These are phyloP conservation scores for Nasonia oneida DNA, from an alignment of 2,888 invertebrate genomes.

Conservation along the genomic window DNA sequence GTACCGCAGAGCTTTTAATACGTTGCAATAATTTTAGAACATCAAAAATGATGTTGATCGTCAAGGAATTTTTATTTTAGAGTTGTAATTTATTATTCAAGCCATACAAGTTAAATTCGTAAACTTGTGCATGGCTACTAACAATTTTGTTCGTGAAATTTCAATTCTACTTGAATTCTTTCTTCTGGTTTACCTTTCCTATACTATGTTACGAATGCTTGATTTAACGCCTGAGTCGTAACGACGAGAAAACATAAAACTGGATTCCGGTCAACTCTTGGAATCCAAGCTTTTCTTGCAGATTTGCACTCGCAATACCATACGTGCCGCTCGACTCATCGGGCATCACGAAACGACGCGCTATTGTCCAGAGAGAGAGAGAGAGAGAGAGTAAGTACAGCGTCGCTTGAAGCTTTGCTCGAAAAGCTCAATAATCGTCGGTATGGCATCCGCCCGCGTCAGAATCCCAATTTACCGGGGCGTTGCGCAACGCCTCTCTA, in stretches of 20 bases:
- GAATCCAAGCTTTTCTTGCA: not conserved
- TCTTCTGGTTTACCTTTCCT: no score
- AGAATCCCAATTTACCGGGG: conserved; percentile 73
- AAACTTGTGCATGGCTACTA: no score
- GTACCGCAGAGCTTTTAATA: not conserved
- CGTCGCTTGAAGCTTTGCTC: conserved; percentile 55
- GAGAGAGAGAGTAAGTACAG: not conserved
- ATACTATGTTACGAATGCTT: no score
- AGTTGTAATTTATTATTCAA: no score
- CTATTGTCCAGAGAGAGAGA: not conserved
- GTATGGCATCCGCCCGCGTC: conserved; percentile 74
- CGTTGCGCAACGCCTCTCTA: conserved; percentile 72
- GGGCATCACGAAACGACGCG: not conserved
- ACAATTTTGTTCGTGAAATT: no score
- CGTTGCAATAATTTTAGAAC: not conserved
- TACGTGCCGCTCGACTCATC: not conserved
- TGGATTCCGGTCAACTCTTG: not conserved
- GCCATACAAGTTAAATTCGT: no score
- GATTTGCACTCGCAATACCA: no score
- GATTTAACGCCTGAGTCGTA: no score
- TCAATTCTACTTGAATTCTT: no score
- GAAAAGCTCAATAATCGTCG: conserved; percentile 70
- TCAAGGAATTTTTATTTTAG: no score
- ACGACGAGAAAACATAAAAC: no score
- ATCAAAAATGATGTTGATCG: not conserved